Conservation (phyloP, 1,140 invertebrate genomes). For the Hirudo medicinalis region DNA sequence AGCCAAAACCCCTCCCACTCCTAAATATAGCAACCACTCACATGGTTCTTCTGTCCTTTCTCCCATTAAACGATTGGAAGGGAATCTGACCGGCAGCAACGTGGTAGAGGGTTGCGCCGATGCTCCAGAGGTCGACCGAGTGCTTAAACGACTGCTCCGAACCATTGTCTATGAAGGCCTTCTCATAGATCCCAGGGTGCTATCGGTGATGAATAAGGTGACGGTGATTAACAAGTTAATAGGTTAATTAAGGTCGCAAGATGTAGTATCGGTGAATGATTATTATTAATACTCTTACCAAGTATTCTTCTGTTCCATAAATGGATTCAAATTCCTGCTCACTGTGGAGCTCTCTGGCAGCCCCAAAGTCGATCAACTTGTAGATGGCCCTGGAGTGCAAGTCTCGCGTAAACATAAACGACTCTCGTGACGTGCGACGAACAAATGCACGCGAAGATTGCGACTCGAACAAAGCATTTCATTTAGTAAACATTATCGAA, state of each 20-base stretch:
- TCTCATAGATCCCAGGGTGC: constrained; percentile 91
- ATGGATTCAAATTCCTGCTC: constrained; percentile 90
- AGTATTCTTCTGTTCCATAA: constrained; percentile 91
- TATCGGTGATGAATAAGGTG: constrained; percentile 22
- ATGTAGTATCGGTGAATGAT: neutral
- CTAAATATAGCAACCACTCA: constrained; percentile 39
- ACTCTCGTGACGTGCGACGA: too few species aligned
- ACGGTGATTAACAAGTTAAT: too few species aligned
- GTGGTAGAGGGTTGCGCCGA: constrained; percentile 90
- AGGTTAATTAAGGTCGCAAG: too few species aligned
- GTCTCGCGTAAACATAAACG: too few species aligned
- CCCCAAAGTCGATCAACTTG: constrained; percentile 92
- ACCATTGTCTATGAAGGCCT: constrained; percentile 70
- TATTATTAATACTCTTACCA: constrained; percentile 39
- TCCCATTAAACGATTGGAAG: constrained; percentile 78
- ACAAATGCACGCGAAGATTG: too few species aligned
- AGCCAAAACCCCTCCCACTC: too few species aligned
- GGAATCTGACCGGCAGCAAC: constrained; percentile 87
- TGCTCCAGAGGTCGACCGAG: constrained; percentile 87
- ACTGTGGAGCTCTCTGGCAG: constrained; percentile 71
- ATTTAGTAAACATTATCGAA: too few species aligned
- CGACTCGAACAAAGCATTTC: too few species aligned
- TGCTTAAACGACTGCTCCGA: constrained; percentile 73
- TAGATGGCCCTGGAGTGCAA: constrained; percentile 45
- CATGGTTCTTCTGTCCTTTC: constrained; percentile 91